A percentile compares a stretch with the other conserved stretches of the same genome.
These are phyloP conservation scores for Meandrina meandrites DNA, from an alignment of 92 coral and sea anemone species.

Conservation along the genomic window DNA sequence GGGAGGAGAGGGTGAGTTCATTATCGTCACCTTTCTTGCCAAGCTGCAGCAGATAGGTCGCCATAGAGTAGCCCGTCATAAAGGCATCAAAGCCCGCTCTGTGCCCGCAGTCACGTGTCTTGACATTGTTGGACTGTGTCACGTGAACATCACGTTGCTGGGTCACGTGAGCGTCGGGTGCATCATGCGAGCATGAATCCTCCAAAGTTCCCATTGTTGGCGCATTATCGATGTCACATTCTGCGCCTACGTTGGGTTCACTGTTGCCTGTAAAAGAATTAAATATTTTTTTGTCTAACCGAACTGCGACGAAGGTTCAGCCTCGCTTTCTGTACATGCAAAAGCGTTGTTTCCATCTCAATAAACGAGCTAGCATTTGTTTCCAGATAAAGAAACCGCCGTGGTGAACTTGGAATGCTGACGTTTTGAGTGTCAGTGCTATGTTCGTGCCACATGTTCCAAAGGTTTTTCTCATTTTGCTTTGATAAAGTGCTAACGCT, in stretches of 20 bases:
- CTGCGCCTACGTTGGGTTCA: background rate
- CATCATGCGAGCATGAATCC: background rate
- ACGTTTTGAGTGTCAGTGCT: too few relatives aligned
- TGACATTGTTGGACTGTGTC: slow-evolving; percentile 2
- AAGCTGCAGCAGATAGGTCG: slow-evolving; percentile 67
- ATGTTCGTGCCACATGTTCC: too few relatives aligned
- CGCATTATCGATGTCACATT: background rate
- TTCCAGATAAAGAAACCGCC: too few relatives aligned
- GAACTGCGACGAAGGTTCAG: background rate
- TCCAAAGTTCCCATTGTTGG: background rate
- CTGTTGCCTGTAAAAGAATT: slow-evolving; percentile 1
- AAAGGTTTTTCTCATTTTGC: too few relatives aligned
- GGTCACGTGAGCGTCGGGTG: background rate
- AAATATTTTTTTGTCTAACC: background rate
- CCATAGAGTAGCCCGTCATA: slow-evolving; percentile 97
- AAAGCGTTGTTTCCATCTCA: background rate
- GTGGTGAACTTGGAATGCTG: too few relatives aligned
- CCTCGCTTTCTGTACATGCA: background rate
- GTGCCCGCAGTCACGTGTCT: slow-evolving; percentile 77
- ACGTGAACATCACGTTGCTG: background rate
- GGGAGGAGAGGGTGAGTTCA: slow-evolving; percentile 42
- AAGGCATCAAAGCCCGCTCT: slow-evolving; percentile 99
- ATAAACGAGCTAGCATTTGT: too few relatives aligned
- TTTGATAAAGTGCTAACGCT: too few relatives aligned
- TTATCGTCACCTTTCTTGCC: slow-evolving; percentile 21